Evolutionary conservation across 2,888 invertebrate genomes (phyloP), one percentile per base, ranked within the genome.

Genomic region (Clusia tigrina): DNA sequence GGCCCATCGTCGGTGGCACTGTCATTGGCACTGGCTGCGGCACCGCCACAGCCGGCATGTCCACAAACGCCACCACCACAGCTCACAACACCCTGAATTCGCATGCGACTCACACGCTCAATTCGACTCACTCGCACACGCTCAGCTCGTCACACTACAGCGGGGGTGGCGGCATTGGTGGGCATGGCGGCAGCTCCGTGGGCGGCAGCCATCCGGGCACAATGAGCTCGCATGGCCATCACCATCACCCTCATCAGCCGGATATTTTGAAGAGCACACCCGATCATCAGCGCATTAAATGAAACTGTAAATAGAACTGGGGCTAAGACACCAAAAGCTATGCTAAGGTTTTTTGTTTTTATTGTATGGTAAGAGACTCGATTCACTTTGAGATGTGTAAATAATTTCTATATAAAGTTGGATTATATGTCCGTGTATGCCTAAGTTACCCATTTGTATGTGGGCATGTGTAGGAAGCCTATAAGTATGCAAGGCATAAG

Each of bases 201-300:
- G 75, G 70, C 0, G 79, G 81, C 58, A 83, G 79, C 69, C 83
- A 80, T 63, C 82, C 79, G 63, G 82, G 82, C 52, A 83, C 83
- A n/a, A 74, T 83, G 67, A 83, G 78, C 53, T 74, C 79, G 18
- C 81, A 82, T 60, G 80, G 87, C 67, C 89, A 73, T 53, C 71
- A 71, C 58, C 54, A 67, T 37, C 71, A 72, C 63, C 72, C 71
- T 32, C 79, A 80, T 64, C 80, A 93, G 79, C 94, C 94, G 1
- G 94, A 94, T 79, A 93, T 94, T 72, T 83, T 94, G 48, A 94
- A 94, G 79, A 93, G 93, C 15, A 94, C 93, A 2, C 94, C 94
- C 6, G 94, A 94, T 80, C 94, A 93, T 80, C 90, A 90, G 81
- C 83, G 86, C 71, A 74, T 84, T 12, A 88, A 83, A 67, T 81